A percentile compares a stretch with the other conserved stretches of the same genome.
phyloP scores from a whole-genome alignment of 2,797 vertebrate genomes.

The Brachymystax lenok region DNA sequence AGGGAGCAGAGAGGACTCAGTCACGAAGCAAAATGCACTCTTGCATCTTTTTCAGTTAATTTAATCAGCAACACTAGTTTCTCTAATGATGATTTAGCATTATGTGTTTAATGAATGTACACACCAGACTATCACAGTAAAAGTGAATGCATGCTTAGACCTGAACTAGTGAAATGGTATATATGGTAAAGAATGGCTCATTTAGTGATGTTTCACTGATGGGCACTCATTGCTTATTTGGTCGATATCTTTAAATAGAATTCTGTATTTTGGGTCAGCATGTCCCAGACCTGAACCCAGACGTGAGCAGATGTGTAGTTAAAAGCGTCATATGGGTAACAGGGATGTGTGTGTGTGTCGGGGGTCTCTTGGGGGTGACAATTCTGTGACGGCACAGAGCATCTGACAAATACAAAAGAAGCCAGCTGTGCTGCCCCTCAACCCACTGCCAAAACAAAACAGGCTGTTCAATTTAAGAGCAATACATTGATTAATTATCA shows the following conservation, averaged over 20 bases:
- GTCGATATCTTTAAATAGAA: neutral
- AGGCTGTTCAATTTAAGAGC: slow-evolving; percentile 2
- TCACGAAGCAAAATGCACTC: slow-evolving; percentile 31
- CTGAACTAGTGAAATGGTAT: slow-evolving; percentile 32
- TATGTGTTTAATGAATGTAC: slow-evolving; percentile 12
- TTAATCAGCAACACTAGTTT: slow-evolving; percentile 25
- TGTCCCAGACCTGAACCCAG: neutral
- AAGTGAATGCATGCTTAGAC: slow-evolving; percentile 16
- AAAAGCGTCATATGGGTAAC: slow-evolving; percentile 44
- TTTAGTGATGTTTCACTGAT: neutral
- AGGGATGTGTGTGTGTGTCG: neutral
- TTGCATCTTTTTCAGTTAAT: slow-evolving; percentile 45
- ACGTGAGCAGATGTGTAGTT: slow-evolving; percentile 27
- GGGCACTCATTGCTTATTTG: neutral
- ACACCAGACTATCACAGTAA: slow-evolving; percentile 38
- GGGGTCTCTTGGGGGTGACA: slow-evolving; percentile 32
- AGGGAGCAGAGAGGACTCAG: slow-evolving; percentile 4
- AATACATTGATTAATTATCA: neutral
- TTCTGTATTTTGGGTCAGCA: slow-evolving; percentile 17
- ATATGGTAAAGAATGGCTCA: neutral
- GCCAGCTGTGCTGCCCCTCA: slow-evolving; percentile 28
- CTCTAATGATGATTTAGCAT: slow-evolving; percentile 23
- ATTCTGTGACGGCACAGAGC: slow-evolving; percentile 30
- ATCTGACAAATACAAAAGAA: slow-evolving; percentile 27
- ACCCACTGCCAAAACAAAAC: slow-evolving; percentile 26